These are phyloP conservation scores for Periparus ater DNA, from an alignment of 2,797 vertebrate species.

Conservation along the genomic window DNA sequence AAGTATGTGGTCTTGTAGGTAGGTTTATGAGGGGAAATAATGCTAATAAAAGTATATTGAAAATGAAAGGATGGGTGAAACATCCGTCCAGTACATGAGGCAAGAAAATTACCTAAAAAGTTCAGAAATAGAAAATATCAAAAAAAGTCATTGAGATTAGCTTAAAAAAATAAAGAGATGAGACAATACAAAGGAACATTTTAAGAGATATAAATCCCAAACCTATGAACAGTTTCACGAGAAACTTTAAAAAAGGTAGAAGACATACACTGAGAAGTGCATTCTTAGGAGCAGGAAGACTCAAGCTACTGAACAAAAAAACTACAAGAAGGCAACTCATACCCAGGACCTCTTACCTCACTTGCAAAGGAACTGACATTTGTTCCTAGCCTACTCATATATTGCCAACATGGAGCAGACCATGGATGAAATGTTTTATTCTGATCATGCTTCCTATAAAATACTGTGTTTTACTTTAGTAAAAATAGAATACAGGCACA, in stretches of 20 bases:
- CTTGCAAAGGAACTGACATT: neutral
- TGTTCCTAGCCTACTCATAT: neutral
- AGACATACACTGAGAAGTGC: neutral
- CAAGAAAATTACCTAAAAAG: constrained; percentile 39
- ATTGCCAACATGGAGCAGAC: neutral
- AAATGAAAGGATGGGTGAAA: neutral
- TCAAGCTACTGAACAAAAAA: neutral
- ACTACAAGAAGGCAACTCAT: neutral
- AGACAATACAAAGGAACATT: neutral
- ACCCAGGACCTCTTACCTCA: neutral
- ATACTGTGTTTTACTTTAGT: neutral
- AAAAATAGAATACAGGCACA: neutral
- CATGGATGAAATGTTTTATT: neutral
- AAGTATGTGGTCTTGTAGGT: constrained; percentile 46
- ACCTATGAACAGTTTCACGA: neutral
- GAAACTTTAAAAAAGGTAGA: neutral
- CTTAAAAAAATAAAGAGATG: constrained; percentile 16
- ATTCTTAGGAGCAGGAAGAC: neutral
- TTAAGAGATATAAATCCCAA: neutral
- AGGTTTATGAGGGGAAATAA: neutral
- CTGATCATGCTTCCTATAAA: neutral
- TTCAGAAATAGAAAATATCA: neutral
- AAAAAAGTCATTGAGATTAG: neutral
- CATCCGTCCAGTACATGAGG: neutral
- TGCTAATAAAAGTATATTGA: neutral